phyloP scores from a whole-genome alignment of 2,797 vertebrate species.

The Crossoptilon crossoptilon region DNA sequence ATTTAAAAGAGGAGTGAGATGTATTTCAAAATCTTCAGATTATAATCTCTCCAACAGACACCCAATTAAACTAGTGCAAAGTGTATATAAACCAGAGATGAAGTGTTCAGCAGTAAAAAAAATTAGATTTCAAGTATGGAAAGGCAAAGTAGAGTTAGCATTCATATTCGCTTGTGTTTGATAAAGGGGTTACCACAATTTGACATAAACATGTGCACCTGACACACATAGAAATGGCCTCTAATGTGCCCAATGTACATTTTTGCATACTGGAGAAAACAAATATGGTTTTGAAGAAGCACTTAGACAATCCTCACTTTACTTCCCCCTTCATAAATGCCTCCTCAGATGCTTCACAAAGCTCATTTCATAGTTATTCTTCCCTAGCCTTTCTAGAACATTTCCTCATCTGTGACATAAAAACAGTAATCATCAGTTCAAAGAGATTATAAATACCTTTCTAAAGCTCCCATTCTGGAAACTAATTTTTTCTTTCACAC shows the following conservation, averaged over 20 bases:
- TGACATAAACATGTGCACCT: background rate
- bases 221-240: background rate
- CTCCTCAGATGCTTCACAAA: background rate
- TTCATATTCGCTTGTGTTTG: background rate
- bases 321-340: background rate
- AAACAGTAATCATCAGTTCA: background rate
- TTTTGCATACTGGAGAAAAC: background rate
- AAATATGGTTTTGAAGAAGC: background rate
- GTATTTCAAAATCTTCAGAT: background rate
- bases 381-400: background rate
- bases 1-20: background rate
- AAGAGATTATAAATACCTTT: background rate
- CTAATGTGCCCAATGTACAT: background rate
- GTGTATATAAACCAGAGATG: background rate
- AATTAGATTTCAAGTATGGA: background rate
- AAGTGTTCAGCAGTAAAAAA: background rate
- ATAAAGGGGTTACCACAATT: background rate
- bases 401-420: background rate
- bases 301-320: background rate
- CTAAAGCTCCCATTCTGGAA: background rate
- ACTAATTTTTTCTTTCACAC: background rate
- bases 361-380: background rate
- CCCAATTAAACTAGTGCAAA: background rate
- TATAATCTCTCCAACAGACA: background rate
- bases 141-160: background rate